A percentile compares a stretch with the other conserved stretches of the same genome.
phyloP scores from a whole-genome alignment of 2,888 invertebrate genomes.

The Dasypolia templi region DNA sequence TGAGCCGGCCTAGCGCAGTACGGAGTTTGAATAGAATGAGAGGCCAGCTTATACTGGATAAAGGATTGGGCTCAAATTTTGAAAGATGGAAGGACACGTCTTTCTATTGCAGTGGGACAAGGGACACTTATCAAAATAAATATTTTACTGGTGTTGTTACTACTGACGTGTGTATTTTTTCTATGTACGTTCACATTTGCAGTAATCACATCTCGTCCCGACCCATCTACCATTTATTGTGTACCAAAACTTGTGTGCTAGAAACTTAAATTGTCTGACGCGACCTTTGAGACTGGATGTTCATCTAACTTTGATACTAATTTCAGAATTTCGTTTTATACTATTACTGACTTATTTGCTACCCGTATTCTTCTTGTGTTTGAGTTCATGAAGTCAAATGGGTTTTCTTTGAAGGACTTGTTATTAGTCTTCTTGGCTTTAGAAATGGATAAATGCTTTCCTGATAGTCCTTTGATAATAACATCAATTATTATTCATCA shows the following conservation, averaged over 20 bases:
- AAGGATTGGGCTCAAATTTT: too few relatives aligned
- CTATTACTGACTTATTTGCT: slow-evolving; percentile 42
- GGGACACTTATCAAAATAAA: too few relatives aligned
- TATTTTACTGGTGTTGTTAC: too few relatives aligned
- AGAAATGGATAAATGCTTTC: background rate
- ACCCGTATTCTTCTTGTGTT: slow-evolving; percentile 30
- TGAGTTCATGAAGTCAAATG: background rate
- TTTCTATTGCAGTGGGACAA: too few relatives aligned
- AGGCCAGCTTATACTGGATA: background rate
- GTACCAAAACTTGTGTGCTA: slow-evolving; percentile 26
- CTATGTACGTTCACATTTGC: background rate
- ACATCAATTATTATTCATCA: too few relatives aligned
- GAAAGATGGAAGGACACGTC: too few relatives aligned
- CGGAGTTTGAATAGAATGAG: too few relatives aligned
- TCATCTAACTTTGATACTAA: slow-evolving; percentile 41
- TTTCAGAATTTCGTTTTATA: slow-evolving; percentile 42
- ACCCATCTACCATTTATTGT: slow-evolving; percentile 40
- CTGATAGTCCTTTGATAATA: background rate
- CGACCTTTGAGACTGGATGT: slow-evolving; percentile 36
- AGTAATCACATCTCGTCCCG: background rate
- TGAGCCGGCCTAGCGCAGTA: background rate
- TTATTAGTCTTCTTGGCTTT: background rate
- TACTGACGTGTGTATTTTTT: too few relatives aligned
- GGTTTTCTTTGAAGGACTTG: slow-evolving; percentile 15
- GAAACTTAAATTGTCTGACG: slow-evolving; percentile 52